Conservation (phyloP, 2,797 vertebrate genomes). For the Manis crassicaudata region DNA sequence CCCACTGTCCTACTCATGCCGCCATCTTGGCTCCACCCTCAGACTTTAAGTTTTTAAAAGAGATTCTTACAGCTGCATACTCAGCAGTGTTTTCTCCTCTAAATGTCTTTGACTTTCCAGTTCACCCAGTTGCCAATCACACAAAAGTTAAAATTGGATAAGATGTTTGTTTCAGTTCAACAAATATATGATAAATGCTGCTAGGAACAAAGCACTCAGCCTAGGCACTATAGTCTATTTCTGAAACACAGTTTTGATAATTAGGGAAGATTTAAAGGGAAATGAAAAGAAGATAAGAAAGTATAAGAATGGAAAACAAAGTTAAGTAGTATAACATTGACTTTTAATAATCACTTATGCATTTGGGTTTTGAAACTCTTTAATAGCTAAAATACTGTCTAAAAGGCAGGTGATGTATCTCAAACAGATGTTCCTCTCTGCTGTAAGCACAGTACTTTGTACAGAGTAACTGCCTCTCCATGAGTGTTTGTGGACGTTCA, state of each 20-base stretch:
- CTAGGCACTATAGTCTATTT: not conserved
- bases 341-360: not conserved
- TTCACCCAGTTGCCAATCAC: not conserved
- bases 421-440: not conserved
- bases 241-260: conserved; percentile 20
- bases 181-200: not conserved
- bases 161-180: not conserved
- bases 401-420: not conserved
- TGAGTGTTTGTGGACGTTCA: not conserved
- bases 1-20: no score
- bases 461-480: not conserved
- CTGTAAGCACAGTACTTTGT: not conserved
- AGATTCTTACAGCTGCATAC: not conserved
- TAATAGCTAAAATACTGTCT: not conserved
- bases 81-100: not conserved
- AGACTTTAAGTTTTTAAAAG: conserved; percentile 4
- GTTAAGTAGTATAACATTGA: not conserved
- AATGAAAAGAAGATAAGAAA: not conserved
- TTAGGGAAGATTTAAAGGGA: not conserved
- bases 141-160: conserved; percentile 5
- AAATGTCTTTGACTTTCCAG: conserved; percentile 10
- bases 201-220: not conserved
- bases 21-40: no score
- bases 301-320: not conserved
- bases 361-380: not conserved